Evolutionary conservation across 1,140 invertebrate genomes (phyloP), one percentile per base, ranked within the genome.

Genomic region (Monomorium pharaonis): DNA sequence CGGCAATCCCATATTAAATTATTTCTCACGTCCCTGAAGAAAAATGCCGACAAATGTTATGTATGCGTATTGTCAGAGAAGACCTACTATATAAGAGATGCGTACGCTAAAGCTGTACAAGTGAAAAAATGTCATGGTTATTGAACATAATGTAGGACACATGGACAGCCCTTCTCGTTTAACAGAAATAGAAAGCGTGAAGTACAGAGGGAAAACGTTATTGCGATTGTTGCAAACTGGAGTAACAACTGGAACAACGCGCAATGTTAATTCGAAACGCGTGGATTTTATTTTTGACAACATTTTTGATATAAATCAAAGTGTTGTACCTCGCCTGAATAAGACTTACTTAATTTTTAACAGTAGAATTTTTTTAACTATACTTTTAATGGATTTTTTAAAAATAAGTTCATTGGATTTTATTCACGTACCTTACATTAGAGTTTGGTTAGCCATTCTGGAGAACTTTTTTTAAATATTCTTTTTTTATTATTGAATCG

Each of bases 101-200:
- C n/a, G 1, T 42, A 81, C 21, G 24, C 37, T 81, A 72, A 56
- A 83, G 49, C 37, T 56, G 24, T 14, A 83, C 51, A 72, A 47
- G 37, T 18, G 67, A 83, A 83, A 81, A 72, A 83, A 83, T 83
- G 78, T 81, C 78, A 81, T 33, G 67, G 67, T 74, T 83, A 83
- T 83, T 72, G 67, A 27, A 49, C 42, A 47, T 47, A 83, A 83
- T 83, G 78, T 72, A 58, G 67, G 54, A 70, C 65, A 70, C 56
- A 44, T 37, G 54, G 65, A 58, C 27, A 47, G 37, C 27, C 33
- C 51, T 74, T 58, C 24, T 72, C 42, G 14, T 58, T 72, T 69
- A 54, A 12, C 49, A 24, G 1, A 80, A 5, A 47, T 58, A 33
- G 51, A 60, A 74, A 83, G 78, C 37, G 6, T 56, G 4, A 16